Evolutionary conservation across 2,888 invertebrate genomes (phyloP), one percentile per base, ranked within the genome.

Genomic region (Nomada hirtipes): DNA sequence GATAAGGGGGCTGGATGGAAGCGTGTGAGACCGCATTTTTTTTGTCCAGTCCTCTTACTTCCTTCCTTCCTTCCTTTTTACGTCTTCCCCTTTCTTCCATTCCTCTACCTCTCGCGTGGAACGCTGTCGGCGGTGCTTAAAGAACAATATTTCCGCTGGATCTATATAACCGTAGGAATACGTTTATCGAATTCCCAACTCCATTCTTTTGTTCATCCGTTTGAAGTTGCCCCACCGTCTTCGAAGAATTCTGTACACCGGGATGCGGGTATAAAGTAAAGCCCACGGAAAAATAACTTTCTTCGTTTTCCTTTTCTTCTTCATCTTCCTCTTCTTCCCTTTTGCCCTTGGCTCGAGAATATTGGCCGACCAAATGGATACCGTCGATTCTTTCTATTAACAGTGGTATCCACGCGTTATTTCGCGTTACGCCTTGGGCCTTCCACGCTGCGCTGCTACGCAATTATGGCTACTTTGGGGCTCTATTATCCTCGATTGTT

Each of bases 61-160:
- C 23, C 63, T 64, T 61, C 47, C 42, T 50, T 26, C 18, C 47
- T 47, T 50, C 47, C 76, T 26, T n/a, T 10, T 60, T n/a, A 13
- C 53, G 9, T 55, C 42, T 44, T 47, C 61, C 36, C 29, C n/a
- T 29, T 26, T 44, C 47, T 50, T 50, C 18, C 60, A 36, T 47
- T 20, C 55, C 29, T 29, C 36, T 52, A 26, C 2, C 18, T 11
- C n/a, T 36, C 65, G 44, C 36, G 47, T 55, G 18, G 60, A 76
- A 79, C 78, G 79, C 69, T 36, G 79, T 83, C 82, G 82, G 29
- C 52, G 80, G 65, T 71, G 76, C 71, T 84, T 77, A 84, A 83
- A 80, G 83, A 84, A 84, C 74, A 84, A 84, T 83, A 84, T 84
- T 84, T 84, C 78, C 78, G 53, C 84, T 69, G 75, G 80, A 81